Conservation (phyloP, 2,888 invertebrate genomes). For the Deilephila porcellus region DNA sequence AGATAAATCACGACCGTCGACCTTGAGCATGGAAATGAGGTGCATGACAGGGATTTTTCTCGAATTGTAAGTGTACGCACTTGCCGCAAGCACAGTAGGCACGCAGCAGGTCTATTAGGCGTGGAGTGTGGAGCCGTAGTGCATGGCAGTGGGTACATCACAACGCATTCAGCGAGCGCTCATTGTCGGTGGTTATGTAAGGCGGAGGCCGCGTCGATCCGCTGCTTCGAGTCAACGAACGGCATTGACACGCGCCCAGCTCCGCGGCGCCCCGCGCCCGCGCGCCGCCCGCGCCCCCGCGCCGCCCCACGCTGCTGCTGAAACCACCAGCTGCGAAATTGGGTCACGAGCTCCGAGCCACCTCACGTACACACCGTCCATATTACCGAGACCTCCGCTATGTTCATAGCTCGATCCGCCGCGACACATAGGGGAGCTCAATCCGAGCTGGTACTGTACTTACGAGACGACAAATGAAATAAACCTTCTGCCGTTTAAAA, state of each 20-base stretch:
- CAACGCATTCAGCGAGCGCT: constrained; percentile 73
- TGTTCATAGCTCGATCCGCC: constrained; percentile 43
- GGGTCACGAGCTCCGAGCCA: constrained; percentile 81
- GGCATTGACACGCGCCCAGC: constrained; percentile 82
- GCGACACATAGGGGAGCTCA: constrained; percentile 46
- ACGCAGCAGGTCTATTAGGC: constrained; percentile 36
- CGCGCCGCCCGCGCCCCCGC: constrained; percentile 52
- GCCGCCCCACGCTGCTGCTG: constrained; percentile 74
- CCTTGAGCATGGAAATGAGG: constrained; percentile 21
- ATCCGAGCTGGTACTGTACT: constrained; percentile 54
- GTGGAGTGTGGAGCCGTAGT: constrained; percentile 36
- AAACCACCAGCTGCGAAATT: constrained; percentile 84
- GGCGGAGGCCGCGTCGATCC: constrained; percentile 81
- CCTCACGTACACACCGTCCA: constrained; percentile 73
- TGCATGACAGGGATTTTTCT: constrained; percentile 22
- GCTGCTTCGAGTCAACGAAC: constrained; percentile 83
- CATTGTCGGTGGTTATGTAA: constrained; percentile 84
- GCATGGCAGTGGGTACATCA: constrained; percentile 59
- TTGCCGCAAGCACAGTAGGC: constrained; percentile 34
- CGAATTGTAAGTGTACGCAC: constrained; percentile 28
- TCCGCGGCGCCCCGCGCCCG: constrained; percentile 56
- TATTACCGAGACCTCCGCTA: constrained; percentile 61
- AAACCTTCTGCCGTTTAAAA: constrained; percentile 72
- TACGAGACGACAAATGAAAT: constrained; percentile 71
- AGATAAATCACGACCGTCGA: constrained; percentile 8